These are phyloP conservation scores for Ailuropoda melanoleuca DNA, from an alignment of 2,113 vertebrate genomes.

Conservation along the genomic window DNA sequence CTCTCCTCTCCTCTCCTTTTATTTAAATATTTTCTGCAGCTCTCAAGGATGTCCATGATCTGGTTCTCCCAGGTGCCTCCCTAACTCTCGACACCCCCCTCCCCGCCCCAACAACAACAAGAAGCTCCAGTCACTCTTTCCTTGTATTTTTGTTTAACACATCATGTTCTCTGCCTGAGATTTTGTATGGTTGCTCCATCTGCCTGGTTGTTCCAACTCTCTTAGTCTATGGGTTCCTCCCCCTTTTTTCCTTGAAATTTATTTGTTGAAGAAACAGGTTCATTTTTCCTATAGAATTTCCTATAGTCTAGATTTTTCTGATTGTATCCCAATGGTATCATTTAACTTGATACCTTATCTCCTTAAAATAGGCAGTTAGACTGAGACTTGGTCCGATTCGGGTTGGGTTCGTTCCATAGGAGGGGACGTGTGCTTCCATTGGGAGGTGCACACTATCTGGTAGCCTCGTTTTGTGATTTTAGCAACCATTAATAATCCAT, in stretches of 20 bases:
- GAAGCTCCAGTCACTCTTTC: not conserved
- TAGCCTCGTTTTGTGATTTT: not conserved
- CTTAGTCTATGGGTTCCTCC: not conserved
- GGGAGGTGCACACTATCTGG: not conserved
- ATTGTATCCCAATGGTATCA: not conserved
- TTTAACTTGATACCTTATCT: not conserved
- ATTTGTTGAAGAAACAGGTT: constrained; percentile 4
- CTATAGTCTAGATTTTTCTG: not conserved
- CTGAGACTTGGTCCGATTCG: not conserved
- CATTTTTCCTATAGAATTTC: not conserved
- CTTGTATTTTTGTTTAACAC: not conserved
- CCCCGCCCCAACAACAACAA: not conserved
- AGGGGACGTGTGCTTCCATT: not conserved
- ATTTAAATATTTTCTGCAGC: not conserved
- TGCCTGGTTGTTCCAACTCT: not conserved
- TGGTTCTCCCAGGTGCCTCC: not conserved
- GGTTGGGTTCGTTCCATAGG: not conserved
- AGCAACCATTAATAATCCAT: not conserved
- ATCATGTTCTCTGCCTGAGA: not conserved
- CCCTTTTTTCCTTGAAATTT: not conserved
- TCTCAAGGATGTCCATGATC: not conserved
- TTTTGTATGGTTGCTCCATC: not conserved
- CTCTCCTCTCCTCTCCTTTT: not conserved
- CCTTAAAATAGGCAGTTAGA: not conserved
- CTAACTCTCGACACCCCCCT: no score